These are phyloP conservation scores for Drosophila mojavensis DNA, from an alignment of 1,140 invertebrate genomes.

Conservation along the genomic window DNA sequence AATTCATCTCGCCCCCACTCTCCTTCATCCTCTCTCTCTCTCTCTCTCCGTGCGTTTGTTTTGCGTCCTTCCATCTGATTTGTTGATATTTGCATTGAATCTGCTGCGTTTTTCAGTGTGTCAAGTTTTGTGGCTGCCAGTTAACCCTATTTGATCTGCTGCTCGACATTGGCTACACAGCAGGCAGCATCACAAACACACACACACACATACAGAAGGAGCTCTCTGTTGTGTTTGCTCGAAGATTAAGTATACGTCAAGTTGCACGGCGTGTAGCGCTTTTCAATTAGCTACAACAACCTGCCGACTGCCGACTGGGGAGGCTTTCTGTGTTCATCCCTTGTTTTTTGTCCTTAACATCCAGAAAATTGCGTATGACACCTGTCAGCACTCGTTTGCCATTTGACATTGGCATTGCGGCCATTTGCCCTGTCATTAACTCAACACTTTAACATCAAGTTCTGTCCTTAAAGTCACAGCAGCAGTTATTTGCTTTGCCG, in stretches of 20 bases:
- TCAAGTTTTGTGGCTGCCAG: conserved; percentile 67
- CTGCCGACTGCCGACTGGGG: neutral
- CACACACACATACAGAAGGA: conserved; percentile 4
- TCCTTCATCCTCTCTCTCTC: neutral
- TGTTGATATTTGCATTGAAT: conserved; percentile 83
- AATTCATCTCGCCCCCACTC: neutral
- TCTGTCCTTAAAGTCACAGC: neutral
- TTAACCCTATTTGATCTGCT: conserved; percentile 75
- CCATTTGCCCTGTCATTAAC: conserved; percentile 9
- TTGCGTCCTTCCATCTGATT: conserved; percentile 43
- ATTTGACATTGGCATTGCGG: conserved; percentile 16
- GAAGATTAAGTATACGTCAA: conserved; percentile 35
- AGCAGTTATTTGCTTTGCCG: neutral
- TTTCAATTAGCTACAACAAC: conserved; percentile 22
- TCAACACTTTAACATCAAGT: conserved; percentile 11
- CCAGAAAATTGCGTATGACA: conserved; percentile 27
- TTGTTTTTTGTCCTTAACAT: neutral
- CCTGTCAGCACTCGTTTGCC: conserved; percentile 20
- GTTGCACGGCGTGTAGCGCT: conserved; percentile 16
- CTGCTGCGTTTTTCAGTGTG: conserved; percentile 69
- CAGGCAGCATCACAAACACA: conserved; percentile 30
- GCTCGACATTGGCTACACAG: conserved; percentile 53
- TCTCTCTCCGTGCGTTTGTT: neutral
- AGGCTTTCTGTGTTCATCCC: neutral
- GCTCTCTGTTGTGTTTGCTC: neutral